Conservation (phyloP, 2,888 invertebrate species). For the Amphiduros pacificus region DNA sequence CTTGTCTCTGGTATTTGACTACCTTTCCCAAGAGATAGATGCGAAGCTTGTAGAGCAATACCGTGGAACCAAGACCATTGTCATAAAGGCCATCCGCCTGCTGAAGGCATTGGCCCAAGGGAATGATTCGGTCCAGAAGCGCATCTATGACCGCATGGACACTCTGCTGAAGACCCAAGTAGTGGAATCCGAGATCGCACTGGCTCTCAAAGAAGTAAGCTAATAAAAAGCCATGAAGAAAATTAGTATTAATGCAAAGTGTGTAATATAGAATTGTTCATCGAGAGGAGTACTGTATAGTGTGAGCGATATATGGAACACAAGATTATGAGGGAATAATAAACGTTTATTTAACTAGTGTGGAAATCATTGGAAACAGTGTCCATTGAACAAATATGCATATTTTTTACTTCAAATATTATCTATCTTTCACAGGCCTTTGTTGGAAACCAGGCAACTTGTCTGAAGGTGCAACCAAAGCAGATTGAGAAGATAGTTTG, state of each 20-base stretch:
- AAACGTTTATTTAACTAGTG: neutral
- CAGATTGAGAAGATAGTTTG: constrained; percentile 56
- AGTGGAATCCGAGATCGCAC: constrained; percentile 53
- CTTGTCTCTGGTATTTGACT: constrained; percentile 55
- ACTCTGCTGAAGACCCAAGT: constrained; percentile 52
- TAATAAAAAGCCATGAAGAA: no score
- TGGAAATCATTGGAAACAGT: neutral
- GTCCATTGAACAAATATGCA: no score
- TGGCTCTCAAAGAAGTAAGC: constrained; percentile 53
- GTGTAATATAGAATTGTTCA: no score
- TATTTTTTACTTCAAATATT: no score
- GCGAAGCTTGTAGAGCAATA: constrained; percentile 55
- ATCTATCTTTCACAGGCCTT: constrained; percentile 43
- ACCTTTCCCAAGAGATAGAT: constrained; percentile 55
- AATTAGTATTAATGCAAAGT: no score
- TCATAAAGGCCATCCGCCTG: constrained; percentile 52
- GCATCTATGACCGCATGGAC: constrained; percentile 55
- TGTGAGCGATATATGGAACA: no score
- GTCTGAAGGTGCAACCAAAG: constrained; percentile 54
- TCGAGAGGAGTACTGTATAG: no score
- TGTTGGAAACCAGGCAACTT: constrained; percentile 54
- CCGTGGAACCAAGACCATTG: constrained; percentile 52
- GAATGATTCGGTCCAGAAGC: constrained; percentile 53
- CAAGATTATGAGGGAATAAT: no score
- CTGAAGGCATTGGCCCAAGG: constrained; percentile 51